Conservation (phyloP, 2,888 invertebrate genomes). For the Conchocele bisecta region DNA sequence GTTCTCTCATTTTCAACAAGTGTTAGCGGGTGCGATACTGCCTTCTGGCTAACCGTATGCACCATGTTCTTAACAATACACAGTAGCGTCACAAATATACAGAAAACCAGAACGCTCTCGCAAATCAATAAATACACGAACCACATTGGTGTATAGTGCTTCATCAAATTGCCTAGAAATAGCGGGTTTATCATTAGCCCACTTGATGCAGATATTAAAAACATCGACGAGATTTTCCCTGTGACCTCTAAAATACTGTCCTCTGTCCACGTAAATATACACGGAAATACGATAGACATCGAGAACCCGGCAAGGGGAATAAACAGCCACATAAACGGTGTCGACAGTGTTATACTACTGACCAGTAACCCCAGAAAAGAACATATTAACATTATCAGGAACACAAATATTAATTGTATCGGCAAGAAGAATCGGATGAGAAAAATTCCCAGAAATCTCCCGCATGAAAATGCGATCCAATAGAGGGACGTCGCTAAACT, state of each 20-base stretch:
- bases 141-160: slow-evolving; percentile 53
- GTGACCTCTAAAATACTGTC: slow-evolving; percentile 59
- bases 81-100: slow-evolving; percentile 33
- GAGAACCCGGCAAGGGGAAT: slow-evolving; percentile 56
- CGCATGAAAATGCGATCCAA: slow-evolving; percentile 47
- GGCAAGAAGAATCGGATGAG: slow-evolving; percentile 77
- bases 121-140: slow-evolving; percentile 54
- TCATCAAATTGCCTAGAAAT: slow-evolving; percentile 60
- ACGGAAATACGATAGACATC: slow-evolving; percentile 62
- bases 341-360: slow-evolving; percentile 30
- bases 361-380: slow-evolving; percentile 55
- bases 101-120: slow-evolving; percentile 40
- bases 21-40: too few relatives aligned
- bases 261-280: slow-evolving; percentile 64
- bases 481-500: slow-evolving; percentile 42
- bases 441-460: slow-evolving; percentile 53
- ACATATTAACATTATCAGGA: slow-evolving; percentile 53
- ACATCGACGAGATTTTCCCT: slow-evolving; percentile 57
- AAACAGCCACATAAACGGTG: slow-evolving; percentile 54
- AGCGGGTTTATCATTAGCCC: slow-evolving; percentile 61
- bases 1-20: too few relatives aligned
- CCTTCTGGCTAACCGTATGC: too few relatives aligned
- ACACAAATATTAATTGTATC: slow-evolving; percentile 77
- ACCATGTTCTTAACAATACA: slow-evolving; percentile 38
- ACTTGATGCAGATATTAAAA: slow-evolving; percentile 52